A percentile compares a stretch with the other conserved stretches of the same genome.
phyloP scores from a whole-genome alignment of 2,797 vertebrate species.

The Alauda arvensis region DNA sequence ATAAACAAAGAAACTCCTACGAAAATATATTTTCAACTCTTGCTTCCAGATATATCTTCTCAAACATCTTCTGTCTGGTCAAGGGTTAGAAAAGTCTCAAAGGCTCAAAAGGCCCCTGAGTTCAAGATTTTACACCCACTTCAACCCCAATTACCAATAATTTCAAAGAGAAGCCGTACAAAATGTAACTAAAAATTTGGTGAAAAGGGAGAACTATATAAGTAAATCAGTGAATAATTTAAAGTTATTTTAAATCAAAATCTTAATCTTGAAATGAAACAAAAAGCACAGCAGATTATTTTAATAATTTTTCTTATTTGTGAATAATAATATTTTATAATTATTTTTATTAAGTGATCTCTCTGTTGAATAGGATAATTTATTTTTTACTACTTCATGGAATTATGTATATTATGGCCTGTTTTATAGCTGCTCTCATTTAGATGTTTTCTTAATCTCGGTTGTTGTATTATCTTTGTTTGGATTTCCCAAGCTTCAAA shows the following conservation, averaged over 20 bases:
- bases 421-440: not conserved
- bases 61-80: not conserved
- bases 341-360: not conserved
- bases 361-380: not conserved
- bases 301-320: not conserved
- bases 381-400: not conserved
- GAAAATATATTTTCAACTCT: slow-evolving; percentile 6
- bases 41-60: slow-evolving; percentile 8
- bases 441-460: not conserved
- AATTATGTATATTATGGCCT: not conserved
- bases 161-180: not conserved
- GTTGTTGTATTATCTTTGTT: not conserved
- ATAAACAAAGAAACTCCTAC: not conserved
- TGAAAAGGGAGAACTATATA: not conserved
- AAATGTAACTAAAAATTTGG: not conserved
- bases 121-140: not conserved
- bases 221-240: not conserved
- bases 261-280: not conserved
- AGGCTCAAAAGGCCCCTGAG: not conserved
- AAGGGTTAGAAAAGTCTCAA: not conserved
- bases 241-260: not conserved
- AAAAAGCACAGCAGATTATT: not conserved
- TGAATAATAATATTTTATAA: accelerated
- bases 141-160: not conserved
- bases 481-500: not conserved